Base-by-base conservation (phyloP, 2,797 vertebrate genomes). In the Diceros bicornis region DNA sequence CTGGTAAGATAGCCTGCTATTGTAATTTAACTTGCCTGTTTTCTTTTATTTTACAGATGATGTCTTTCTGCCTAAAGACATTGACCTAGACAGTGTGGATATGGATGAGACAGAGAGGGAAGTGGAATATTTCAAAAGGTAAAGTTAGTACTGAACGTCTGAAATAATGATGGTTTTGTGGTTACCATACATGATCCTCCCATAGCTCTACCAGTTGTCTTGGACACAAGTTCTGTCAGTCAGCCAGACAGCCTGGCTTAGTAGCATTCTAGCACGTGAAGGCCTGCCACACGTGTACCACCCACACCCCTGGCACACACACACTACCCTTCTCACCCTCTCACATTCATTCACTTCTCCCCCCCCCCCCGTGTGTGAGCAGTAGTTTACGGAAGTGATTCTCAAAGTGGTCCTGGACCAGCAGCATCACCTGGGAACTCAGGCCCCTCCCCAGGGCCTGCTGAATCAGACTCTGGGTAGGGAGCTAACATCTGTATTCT, bases 111-210 rank as follows among this genome's bases (percentile, higher is more conserved):
- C 99, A 0, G 99, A 99, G 98, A 98, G 99, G 97, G 99, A 99
- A 98, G 99, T 99, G 98, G 99, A 99, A 90, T 99, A 99, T 98
- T 99, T 99, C 98, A 99, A 99, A 99, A 99, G 99, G 99, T 99
- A 98, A 21, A 79, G 29, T 32, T 0, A 32, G 12, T 55, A 4
- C 47, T 55, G 12, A 1, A 6, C 18, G 52, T 61, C 13, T 6
- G 25, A 44, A 23, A 29, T 2, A 23, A 1, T 12, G 17, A 10
- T 7, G 21, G 14, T 4, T 16, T 11, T 0, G 1, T 2, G 34
- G 27, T 9, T 72, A 7, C 62, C 9, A 0, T 3, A 17, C 9
- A 0, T 25, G 20, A 13, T 34, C 47, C 50, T 61, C 47, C 47
- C 25, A 0, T 16, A 27, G 52, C 77, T 11, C 21, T 87, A 44